Conservation (phyloP, 2,797 vertebrate genomes). For the Artibeus lituratus region DNA sequence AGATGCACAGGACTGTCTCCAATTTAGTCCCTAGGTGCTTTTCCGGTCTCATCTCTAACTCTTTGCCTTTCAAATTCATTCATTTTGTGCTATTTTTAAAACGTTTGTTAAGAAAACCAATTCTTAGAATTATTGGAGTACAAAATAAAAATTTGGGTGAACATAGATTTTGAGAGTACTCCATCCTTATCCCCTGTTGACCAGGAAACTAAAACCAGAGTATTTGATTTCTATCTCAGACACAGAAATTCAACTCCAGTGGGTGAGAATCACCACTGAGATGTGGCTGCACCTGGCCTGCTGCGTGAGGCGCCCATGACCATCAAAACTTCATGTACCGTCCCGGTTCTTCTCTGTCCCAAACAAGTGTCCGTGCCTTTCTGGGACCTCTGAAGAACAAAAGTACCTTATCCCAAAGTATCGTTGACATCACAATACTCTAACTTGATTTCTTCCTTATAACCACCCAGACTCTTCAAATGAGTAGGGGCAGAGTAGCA, state of each 20-base stretch:
- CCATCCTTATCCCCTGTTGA: not conserved
- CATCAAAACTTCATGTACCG: not conserved
- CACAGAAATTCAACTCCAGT: not conserved
- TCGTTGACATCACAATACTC: conserved; percentile 16
- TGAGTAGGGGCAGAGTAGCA: not conserved
- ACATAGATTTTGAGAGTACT: not conserved
- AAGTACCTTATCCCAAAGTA: not conserved
- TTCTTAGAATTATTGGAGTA: not conserved
- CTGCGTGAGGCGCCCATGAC: not conserved
- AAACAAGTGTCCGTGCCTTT: not conserved
- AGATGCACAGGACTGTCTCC: too few relatives aligned
- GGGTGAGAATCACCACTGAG: not conserved
- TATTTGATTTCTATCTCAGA: not conserved
- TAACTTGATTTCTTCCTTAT: not conserved
- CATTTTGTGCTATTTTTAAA: not conserved
- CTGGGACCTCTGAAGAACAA: not conserved
- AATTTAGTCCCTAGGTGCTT: too few relatives aligned
- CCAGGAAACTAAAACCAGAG: not conserved
- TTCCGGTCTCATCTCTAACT: not conserved
- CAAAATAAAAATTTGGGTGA: not conserved
- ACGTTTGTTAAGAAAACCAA: not conserved
- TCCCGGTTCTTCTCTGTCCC: not conserved
- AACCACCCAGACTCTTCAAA: not conserved
- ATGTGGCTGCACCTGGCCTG: not conserved
- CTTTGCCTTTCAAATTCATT: not conserved